These are phyloP conservation scores for Quadriops clusia DNA, from an alignment of 2,888 invertebrate genomes.

Conservation along the genomic window DNA sequence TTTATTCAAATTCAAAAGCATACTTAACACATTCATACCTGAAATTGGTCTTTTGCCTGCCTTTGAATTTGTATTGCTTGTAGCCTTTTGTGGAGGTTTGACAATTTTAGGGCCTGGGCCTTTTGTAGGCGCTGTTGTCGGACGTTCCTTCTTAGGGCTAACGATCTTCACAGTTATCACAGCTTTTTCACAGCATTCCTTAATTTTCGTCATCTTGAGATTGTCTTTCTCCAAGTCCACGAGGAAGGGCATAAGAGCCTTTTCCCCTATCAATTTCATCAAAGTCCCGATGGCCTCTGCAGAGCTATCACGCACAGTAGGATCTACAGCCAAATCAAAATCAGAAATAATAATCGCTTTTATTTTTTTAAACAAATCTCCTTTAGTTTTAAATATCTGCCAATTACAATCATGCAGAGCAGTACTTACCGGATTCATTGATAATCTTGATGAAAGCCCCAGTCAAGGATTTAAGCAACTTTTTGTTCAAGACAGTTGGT, in stretches of 20 bases:
- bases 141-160: conserved; percentile 49
- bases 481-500: conserved; percentile 75
- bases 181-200: conserved; percentile 88
- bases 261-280: conserved; percentile 88
- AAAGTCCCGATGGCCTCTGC: conserved; percentile 90
- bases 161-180: conserved; percentile 66
- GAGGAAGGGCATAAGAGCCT: conserved; percentile 72
- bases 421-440: conserved; percentile 53
- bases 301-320: conserved; percentile 81
- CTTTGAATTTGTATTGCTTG: no score
- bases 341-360: conserved; percentile 4
- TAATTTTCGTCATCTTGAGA: conserved; percentile 86
- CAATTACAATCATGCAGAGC: background rate
- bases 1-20: conserved; percentile 6
- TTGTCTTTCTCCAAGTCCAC: conserved; percentile 83
- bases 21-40: conserved; percentile 13
- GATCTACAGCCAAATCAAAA: conserved; percentile 48
- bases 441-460: conserved; percentile 65
- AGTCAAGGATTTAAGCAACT: conserved; percentile 73
- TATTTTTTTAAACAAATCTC: background rate
- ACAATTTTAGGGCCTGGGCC: conserved; percentile 5
- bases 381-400: background rate
- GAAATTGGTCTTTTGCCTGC: conserved; percentile 40
- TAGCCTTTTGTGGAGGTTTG: conserved; percentile 9
- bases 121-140: conserved; percentile 36